Conservation (phyloP, 2,113 vertebrate species). For the Oreochromis aureus region DNA sequence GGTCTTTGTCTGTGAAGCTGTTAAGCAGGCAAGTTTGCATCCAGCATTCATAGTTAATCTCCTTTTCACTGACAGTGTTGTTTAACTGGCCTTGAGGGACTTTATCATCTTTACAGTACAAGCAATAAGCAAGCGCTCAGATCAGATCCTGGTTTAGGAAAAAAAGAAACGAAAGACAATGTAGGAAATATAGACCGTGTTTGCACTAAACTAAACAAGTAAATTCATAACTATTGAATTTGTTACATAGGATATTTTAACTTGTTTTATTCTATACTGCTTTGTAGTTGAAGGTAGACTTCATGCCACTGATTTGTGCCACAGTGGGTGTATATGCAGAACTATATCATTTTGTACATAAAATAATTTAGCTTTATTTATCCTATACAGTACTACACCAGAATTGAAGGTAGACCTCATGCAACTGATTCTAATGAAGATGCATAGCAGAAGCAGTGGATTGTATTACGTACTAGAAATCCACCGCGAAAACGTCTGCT, state of each 20-base stretch:
- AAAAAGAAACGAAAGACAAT: background rate
- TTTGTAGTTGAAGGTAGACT: background rate
- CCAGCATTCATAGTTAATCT: background rate
- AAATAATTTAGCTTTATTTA: background rate
- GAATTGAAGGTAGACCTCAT: too few relatives aligned
- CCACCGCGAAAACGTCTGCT: accelerated
- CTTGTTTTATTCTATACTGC: background rate
- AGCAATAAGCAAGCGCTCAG: background rate
- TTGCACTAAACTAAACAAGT: background rate
- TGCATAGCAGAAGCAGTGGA: background rate
- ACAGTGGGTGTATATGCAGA: background rate
- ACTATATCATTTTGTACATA: accelerated
- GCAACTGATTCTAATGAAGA: background rate
- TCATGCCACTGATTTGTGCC: background rate
- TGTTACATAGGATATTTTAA: too few relatives aligned
- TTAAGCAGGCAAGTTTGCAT: accelerated
- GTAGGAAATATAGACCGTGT: background rate
- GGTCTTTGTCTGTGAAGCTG: background rate
- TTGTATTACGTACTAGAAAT: background rate
- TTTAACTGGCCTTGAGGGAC: background rate
- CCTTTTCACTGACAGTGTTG: background rate
- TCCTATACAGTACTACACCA: accelerated
- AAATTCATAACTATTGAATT: accelerated
- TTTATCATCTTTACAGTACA: background rate
- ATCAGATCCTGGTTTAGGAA: accelerated